These are phyloP conservation scores for Eutrigla gurnardus DNA, from an alignment of 2,797 vertebrate species.

Conservation along the genomic window DNA sequence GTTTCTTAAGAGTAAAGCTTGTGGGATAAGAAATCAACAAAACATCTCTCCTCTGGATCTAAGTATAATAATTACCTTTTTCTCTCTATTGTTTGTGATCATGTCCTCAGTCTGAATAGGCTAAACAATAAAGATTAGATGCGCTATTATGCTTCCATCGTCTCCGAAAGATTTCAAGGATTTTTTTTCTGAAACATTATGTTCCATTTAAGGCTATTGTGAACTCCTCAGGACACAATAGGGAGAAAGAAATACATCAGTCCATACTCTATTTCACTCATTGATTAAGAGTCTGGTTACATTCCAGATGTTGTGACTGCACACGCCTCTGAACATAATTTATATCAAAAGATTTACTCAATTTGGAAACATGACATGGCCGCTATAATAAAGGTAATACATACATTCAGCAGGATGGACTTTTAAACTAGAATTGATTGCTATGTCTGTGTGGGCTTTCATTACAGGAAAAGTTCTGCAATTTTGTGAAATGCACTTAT, in stretches of 20 bases:
- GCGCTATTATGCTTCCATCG: conserved; percentile 2
- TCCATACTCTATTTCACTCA: not conserved
- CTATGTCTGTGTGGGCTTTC: not conserved
- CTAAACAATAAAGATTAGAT: not conserved
- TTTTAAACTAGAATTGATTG: not conserved
- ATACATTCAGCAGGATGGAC: not conserved
- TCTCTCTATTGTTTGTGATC: conserved; percentile 27
- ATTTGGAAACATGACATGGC: no score
- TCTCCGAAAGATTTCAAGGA: not conserved
- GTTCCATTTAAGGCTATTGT: not conserved
- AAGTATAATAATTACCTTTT: not conserved
- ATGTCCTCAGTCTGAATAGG: conserved; percentile 5
- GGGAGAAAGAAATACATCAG: no score
- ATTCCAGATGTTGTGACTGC: not conserved
- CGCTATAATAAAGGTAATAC: no score
- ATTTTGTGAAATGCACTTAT: not conserved
- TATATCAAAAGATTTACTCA: no score
- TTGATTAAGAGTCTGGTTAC: conserved; percentile 4
- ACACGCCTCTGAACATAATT: not conserved
- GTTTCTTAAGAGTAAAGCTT: not conserved
- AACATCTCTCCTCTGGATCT: not conserved
- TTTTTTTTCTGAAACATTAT: not conserved
- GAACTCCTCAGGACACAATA: not conserved
- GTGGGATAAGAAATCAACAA: not conserved
- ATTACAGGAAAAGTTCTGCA: not conserved